Evolutionary conservation across 2,888 invertebrate species (phyloP).

Genomic region (Platycheirus albimanus): DNA sequence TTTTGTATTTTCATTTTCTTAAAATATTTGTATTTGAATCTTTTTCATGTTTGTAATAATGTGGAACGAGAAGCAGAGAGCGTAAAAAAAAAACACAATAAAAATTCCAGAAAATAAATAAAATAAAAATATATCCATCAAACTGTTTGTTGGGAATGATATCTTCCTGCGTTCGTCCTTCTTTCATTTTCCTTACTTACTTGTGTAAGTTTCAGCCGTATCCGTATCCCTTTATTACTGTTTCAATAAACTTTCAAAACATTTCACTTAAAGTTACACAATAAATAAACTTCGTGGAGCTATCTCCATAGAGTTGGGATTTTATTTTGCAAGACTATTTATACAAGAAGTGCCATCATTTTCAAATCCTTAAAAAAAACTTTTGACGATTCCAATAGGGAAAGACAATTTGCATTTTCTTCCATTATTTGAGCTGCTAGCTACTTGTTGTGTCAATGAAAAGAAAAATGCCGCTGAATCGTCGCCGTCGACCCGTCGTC

Average conservation of each 20-base stretch:
- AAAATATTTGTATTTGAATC: too few species aligned
- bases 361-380: constrained; percentile 27
- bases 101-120: too few species aligned
- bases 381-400: constrained; percentile 14
- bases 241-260: background rate
- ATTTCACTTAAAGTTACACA: constrained; percentile 12
- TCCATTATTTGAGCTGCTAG: background rate
- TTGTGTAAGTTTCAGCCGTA: too few species aligned
- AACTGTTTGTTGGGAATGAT: too few species aligned
- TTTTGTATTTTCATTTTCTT: background rate
- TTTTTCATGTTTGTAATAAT: too few species aligned
- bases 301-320: background rate
- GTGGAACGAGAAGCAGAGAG: too few species aligned
- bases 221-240: constrained; percentile 3
- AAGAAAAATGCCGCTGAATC: constrained; percentile 3
- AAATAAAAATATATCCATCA: too few species aligned
- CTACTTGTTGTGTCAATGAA: background rate
- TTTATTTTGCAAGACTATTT: background rate
- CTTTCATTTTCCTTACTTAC: too few species aligned
- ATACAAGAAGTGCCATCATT: constrained; percentile 3
- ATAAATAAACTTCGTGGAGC: constrained; percentile 15
- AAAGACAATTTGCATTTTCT: constrained; percentile 26
- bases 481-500: background rate
- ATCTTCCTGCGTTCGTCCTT: too few species aligned
- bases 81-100: too few species aligned